Conservation (phyloP, 2,888 invertebrate genomes). For the Caenorhabditis plicata region DNA sequence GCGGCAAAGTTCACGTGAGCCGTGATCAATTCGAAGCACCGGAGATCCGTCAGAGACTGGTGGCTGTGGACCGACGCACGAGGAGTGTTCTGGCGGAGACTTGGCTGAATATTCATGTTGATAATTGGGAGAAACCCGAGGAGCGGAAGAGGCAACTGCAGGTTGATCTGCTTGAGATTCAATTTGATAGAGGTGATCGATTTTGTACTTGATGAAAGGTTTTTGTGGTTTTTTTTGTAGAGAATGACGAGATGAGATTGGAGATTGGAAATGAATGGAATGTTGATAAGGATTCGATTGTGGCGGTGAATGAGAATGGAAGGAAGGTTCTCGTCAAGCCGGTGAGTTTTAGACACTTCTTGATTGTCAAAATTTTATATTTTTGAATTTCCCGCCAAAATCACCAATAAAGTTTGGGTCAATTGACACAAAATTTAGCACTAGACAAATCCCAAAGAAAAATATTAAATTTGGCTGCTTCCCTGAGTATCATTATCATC, state of each 20-base stretch:
- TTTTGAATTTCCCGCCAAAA: not conserved
- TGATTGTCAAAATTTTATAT: not conserved
- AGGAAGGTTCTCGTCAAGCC: slow-evolving; percentile 6
- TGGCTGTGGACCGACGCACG: slow-evolving; percentile 46
- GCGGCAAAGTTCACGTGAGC: slow-evolving; percentile 51
- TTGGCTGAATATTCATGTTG: slow-evolving; percentile 20
- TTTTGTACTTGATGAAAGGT: slow-evolving; percentile 5
- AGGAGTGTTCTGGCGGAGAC: slow-evolving; percentile 45
- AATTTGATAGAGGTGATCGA: slow-evolving; percentile 34
- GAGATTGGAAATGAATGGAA: slow-evolving; percentile 3
- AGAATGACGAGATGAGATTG: not conserved
- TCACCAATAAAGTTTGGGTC: too few species aligned
- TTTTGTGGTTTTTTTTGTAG: not conserved
- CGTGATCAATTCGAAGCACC: slow-evolving; percentile 22
- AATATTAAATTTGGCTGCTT: too few species aligned
- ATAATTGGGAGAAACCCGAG: slow-evolving; percentile 8
- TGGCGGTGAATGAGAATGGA: slow-evolving; percentile 39
- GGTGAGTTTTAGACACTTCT: slow-evolving; percentile 5
- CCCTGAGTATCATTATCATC: too few species aligned
- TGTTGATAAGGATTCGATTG: slow-evolving; percentile 21
- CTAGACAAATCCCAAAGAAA: too few species aligned
- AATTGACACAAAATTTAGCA: too few species aligned
- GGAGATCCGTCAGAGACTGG: slow-evolving; percentile 16
- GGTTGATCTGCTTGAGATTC: slow-evolving; percentile 21
- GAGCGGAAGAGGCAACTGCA: not conserved